Base-by-base conservation (phyloP, 2,113 vertebrate genomes). In the Polyodon spathula region DNA sequence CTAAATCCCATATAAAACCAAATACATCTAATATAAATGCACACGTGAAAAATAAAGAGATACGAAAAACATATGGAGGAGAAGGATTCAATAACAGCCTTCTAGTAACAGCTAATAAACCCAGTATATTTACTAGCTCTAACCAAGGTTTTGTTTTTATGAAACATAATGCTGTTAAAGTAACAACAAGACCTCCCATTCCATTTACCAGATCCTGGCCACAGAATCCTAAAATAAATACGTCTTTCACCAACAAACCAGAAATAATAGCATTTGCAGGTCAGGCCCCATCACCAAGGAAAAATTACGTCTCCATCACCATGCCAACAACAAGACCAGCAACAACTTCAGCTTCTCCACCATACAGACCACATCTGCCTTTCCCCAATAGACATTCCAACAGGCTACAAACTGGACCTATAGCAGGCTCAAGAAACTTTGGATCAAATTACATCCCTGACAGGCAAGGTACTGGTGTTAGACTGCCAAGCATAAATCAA, bases 371-470 rank as follows among this genome's bases (percentile, higher is more conserved):
- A 56, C 71, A 66, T 57, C 37, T 59, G 1, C 16, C 63, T 6
- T 3, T 59, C 0, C 58, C 64, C 14, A 56, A 39, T 53, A 71
- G 16, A 1, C 63, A 65, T 0, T 3, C 58, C 0, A 61, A 68
- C 56, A 74, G 37, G 41, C 53, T 48, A 8, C 59, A 66, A 37
- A 66, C 37, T n/a, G 69, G 14, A 59, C 59, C 76, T 27, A 63
- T 59, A 4, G 62, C 63, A 58, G 64, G 78, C 63, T 62, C 89
- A 75, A 78, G 61, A 62, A 64, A 58, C 46, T 59, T 73, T 53
- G 77, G 70, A 51, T 83, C 60, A 53, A 93, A 93, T 51, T 70
- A 73, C 44, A 74, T 93, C 71, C 88, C 74, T 0, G 78, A 86
- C 40, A 68, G 68, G 6, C 73, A 72, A 63, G 66, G 60, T 59